Percentiles rank a stretch among this genome's conserved stretches.
Evolutionary conservation across 2,888 invertebrate species (phyloP).

Genomic region (Timandra comae): DNA sequence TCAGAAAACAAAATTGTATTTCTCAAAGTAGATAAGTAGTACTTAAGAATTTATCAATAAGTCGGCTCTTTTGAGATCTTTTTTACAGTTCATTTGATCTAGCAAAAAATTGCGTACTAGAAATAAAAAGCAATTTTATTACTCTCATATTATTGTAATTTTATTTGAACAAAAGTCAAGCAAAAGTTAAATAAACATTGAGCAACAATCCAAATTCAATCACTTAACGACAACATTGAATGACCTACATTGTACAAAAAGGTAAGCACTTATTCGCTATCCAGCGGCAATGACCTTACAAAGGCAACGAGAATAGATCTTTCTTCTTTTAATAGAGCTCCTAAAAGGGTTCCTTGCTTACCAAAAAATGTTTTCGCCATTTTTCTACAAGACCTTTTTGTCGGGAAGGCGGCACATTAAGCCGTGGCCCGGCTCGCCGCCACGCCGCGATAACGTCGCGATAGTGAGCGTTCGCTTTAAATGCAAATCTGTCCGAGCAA

Average conservation of each 20-base stretch:
- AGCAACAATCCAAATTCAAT: conserved; percentile 5
- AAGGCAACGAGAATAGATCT: conserved; percentile 38
- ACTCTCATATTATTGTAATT: no score
- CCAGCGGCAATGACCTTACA: conserved; percentile 31
- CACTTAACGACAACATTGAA: conserved; percentile 16
- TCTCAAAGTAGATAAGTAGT: no score
- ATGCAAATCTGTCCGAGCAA: conserved; percentile 46
- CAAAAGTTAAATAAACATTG: no score
- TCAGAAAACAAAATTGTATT: no score
- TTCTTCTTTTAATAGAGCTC: conserved; percentile 45
- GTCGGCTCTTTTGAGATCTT: no score
- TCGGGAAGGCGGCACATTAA: conserved; percentile 30
- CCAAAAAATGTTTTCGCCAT: conserved; percentile 37
- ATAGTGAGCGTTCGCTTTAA: conserved; percentile 40
- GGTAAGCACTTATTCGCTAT: conserved; percentile 28
- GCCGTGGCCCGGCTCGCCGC: conserved; percentile 23
- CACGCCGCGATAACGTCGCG: conserved; percentile 36
- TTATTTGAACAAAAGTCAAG: no score
- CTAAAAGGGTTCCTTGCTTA: conserved; percentile 41
- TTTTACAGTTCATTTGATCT: no score
- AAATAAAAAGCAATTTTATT: no score
- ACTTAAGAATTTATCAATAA: no score
- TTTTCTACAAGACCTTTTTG: conserved; percentile 41
- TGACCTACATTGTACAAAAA: conserved; percentile 31
- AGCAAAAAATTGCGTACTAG: no score